Conservation (phyloP, 2,113 vertebrate species). For the Anhinga rufa region DNA sequence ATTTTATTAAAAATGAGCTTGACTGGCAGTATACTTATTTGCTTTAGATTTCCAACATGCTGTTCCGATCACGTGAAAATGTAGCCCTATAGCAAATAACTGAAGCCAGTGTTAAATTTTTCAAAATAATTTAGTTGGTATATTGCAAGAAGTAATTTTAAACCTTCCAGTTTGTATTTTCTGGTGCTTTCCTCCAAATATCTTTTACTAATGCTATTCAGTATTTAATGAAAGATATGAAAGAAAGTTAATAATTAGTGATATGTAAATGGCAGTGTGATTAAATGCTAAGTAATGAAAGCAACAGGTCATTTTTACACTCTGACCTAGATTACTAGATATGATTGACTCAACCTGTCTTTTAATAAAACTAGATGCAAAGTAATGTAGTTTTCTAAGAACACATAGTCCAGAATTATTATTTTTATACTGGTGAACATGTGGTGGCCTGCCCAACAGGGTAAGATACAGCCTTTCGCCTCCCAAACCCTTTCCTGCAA, state of each 20-base stretch:
- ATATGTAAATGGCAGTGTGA: background rate
- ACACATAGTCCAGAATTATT: background rate
- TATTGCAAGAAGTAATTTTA: background rate
- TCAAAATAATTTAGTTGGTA: background rate
- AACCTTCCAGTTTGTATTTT: background rate
- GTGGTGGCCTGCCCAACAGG: background rate
- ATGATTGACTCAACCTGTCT: background rate
- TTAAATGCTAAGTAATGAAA: background rate
- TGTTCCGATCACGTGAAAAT: background rate
- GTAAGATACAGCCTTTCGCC: background rate
- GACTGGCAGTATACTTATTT: background rate
- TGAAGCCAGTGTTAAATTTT: background rate
- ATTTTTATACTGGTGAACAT: background rate
- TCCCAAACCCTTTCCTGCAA: background rate
- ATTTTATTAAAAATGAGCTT: background rate
- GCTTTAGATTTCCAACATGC: background rate
- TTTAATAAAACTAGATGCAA: background rate
- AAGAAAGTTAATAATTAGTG: background rate
- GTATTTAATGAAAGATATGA: background rate
- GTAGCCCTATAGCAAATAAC: background rate
- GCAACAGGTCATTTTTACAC: background rate
- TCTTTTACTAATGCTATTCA: background rate
- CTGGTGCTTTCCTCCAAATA: background rate
- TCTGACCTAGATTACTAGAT: background rate
- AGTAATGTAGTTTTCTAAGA: background rate